Base-by-base conservation (phyloP, 2,113 vertebrate species). In the Rhodinocichla rosea region DNA sequence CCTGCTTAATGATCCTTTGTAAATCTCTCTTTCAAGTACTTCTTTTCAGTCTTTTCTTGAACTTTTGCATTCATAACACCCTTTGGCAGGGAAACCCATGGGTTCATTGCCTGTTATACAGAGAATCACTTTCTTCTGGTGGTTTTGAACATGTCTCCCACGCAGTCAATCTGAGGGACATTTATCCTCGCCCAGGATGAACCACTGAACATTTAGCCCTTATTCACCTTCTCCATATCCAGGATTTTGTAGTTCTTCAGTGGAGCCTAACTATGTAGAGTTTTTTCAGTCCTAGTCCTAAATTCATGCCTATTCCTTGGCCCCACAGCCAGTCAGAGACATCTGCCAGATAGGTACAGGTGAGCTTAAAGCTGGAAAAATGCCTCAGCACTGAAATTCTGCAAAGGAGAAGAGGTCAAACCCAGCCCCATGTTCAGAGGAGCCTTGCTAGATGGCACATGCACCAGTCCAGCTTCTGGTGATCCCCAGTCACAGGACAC, bases 201-300 rank as follows among this genome's bases (percentile, higher is more conserved):
- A 75, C 50, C 3, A 55, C 32, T 14, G 23, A 49, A 27, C 17
- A 2, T 21, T 76, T 55, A 93, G 42, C 30, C 42, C 20, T 83
- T 44, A 52, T 33, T 49, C 24, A 47, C 37, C 22, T 20, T 26
- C 30, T 78, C 35, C 11, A 12, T 50, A 90, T 8, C 14, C 47
- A 86, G 10, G 8, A 77, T 80, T 82, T 59, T 85, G 39, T 35
- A 74, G 45, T 50, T 57, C n/a, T 71, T 67, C 32, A 35, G 65
- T 1, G 0, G 21, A 64, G 21, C 24, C 15, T n/a, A 57, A 15
- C 15, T 16, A 6, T 3, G 19, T 3, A 52, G 33, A 52, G 2
- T 32, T 75, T 70, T 68, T 44, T 28, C 37, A 83, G 28, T 32
- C 23, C 16, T 30, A 42, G 15, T 69, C n/a, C 60, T 22, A 62